A percentile compares a stretch with the other conserved stretches of the same genome.
Conservation (phyloP, 1,140 invertebrate species). For the Drosophila erecta region DNA sequence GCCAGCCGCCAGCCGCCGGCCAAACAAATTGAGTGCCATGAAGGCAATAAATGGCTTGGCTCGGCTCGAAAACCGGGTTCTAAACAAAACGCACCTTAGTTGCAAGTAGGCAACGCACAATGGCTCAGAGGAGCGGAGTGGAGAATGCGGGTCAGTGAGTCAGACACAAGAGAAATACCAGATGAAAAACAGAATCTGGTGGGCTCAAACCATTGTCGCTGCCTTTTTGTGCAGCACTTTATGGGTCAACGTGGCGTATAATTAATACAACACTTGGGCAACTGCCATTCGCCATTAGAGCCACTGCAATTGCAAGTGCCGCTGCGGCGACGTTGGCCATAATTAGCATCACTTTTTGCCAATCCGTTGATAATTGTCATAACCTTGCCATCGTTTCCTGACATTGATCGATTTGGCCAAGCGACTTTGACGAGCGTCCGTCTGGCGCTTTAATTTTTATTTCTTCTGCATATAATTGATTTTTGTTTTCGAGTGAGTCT, state of each 20-base stretch:
- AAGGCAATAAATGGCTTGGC: constrained; percentile 72
- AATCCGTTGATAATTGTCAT: constrained; percentile 65
- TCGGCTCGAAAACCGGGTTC: constrained; percentile 56
- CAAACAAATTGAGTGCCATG: constrained; percentile 82
- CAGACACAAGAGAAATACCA: constrained; percentile 21
- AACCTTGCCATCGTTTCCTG: constrained; percentile 82
- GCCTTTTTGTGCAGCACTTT: constrained; percentile 46
- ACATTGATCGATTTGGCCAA: constrained; percentile 77
- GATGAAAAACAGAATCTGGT: constrained; percentile 24
- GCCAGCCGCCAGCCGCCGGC: constrained; percentile 62
- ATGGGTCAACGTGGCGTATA: constrained; percentile 81
- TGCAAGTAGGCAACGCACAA: constrained; percentile 71
- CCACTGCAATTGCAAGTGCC: constrained; percentile 50
- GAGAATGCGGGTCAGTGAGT: constrained; percentile 59
- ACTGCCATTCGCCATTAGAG: constrained; percentile 78
- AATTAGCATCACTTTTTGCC: constrained; percentile 46
- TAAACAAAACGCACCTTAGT: constrained; percentile 72
- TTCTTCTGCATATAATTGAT: constrained; percentile 67
- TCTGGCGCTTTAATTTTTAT: constrained; percentile 10
- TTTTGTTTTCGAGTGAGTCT: constrained; percentile 31
- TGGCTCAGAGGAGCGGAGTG: constrained; percentile 22
- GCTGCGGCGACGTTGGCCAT: constrained; percentile 4
- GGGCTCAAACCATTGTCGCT: constrained; percentile 62
- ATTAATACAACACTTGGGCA: constrained; percentile 75
- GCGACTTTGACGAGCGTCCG: constrained; percentile 35